These are phyloP conservation scores for Tricholaema leucomelas DNA, from an alignment of 2,113 vertebrate genomes.

Conservation along the genomic window DNA sequence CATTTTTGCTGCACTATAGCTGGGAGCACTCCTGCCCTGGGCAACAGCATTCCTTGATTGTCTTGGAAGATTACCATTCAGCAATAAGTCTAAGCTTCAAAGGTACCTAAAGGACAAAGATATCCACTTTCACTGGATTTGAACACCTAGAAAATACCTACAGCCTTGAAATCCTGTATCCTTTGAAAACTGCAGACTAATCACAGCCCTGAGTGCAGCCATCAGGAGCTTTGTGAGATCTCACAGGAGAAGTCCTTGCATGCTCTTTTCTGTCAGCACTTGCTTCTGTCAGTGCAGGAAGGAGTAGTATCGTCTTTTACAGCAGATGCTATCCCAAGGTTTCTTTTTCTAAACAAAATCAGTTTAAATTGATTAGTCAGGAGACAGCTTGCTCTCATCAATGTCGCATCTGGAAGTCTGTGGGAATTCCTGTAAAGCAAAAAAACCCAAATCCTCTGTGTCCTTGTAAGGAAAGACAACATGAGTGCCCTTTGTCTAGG, in stretches of 20 bases:
- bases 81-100: neutral
- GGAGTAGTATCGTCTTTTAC: neutral
- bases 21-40: neutral
- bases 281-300: neutral
- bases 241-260: neutral
- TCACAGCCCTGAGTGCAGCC: neutral
- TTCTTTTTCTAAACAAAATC: conserved; percentile 6
- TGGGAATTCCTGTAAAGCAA: conserved; percentile 22
- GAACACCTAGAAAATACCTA: neutral
- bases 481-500: neutral
- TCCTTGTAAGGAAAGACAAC: neutral
- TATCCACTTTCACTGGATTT: neutral
- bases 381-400: neutral
- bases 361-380: conserved; percentile 6
- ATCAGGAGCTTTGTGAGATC: neutral
- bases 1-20: neutral
- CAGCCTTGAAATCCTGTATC: neutral
- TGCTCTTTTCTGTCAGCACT: neutral
- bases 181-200: neutral
- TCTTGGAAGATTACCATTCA: neutral
- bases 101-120: neutral
- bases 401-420: neutral
- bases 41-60: neutral
- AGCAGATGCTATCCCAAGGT: neutral
- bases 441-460: neutral